A percentile compares a stretch with the other conserved stretches of the same genome.
phyloP scores from a whole-genome alignment of 2,888 invertebrate genomes.

The Epirrita christyi region DNA sequence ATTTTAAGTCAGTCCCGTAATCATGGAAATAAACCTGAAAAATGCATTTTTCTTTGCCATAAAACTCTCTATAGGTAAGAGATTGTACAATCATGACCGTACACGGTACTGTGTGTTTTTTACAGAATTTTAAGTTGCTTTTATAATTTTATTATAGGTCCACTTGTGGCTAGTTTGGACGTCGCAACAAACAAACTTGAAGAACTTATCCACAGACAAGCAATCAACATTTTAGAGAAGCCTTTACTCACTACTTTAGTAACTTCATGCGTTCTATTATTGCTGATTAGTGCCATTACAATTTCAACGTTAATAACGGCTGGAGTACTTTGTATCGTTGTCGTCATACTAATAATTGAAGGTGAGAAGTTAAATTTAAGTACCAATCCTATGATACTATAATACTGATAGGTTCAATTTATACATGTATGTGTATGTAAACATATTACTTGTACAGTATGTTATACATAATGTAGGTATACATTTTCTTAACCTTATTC shows the following conservation, averaged over 20 bases:
- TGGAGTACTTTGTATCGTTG: constrained; percentile 44
- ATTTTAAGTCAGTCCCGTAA: not conserved
- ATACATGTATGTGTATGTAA: too few species aligned
- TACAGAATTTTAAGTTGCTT: not conserved
- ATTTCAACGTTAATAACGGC: constrained; percentile 42
- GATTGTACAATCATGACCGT: too few species aligned
- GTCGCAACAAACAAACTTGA: constrained; percentile 29
- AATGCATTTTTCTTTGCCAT: constrained; percentile 58
- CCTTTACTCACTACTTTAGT: constrained; percentile 55
- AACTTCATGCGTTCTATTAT: constrained; percentile 36
- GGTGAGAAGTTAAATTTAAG: constrained; percentile 44
- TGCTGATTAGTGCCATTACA: constrained; percentile 42
- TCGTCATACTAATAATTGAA: constrained; percentile 56
- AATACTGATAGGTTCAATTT: too few species aligned
- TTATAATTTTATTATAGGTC: constrained; percentile 42
- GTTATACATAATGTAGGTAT: too few species aligned
- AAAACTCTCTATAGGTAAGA: constrained; percentile 56
- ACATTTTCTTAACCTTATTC: too few species aligned
- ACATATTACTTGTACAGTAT: too few species aligned
- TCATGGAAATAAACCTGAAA: constrained; percentile 64
- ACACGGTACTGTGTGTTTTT: too few species aligned
- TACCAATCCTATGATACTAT: too few species aligned
- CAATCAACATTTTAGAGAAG: constrained; percentile 39
- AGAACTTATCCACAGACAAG: constrained; percentile 13
- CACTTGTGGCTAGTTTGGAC: constrained; percentile 34